Evolutionary conservation across 1,140 invertebrate genomes (phyloP).

Genomic region (Papilio polytes): DNA sequence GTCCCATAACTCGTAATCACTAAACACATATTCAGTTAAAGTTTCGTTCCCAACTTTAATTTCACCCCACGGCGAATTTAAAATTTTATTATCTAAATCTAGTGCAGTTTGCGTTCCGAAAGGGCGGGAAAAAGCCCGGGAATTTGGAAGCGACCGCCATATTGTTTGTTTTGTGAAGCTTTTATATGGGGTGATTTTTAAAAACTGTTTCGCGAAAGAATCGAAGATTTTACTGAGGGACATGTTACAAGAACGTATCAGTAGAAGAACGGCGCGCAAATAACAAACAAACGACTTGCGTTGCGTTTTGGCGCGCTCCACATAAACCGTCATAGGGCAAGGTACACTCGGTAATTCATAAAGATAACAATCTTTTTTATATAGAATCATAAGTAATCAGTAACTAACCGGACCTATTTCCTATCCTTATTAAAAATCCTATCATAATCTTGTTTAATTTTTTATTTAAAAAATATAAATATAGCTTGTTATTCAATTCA

Average conservation of each 20-base stretch:
- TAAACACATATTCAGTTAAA: slow-evolving; percentile 83
- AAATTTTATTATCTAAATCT: slow-evolving; percentile 63
- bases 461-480: too few relatives aligned
- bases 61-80: slow-evolving; percentile 81
- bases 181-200: slow-evolving; percentile 58
- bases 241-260: slow-evolving; percentile 69
- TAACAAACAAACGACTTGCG: slow-evolving; percentile 51
- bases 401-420: background rate
- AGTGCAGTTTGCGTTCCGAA: slow-evolving; percentile 70
- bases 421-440: background rate
- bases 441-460: too few relatives aligned
- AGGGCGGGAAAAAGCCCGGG: slow-evolving; percentile 48
- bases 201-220: slow-evolving; percentile 67
- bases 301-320: slow-evolving; percentile 64
- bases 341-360: slow-evolving; percentile 59
- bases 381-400: background rate
- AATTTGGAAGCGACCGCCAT: slow-evolving; percentile 38
- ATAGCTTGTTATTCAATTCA: too few relatives aligned
- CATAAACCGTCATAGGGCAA: slow-evolving; percentile 64
- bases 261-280: slow-evolving; percentile 62
- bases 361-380: slow-evolving; percentile 33
- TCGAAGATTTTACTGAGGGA: slow-evolving; percentile 78
- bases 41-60: slow-evolving; percentile 80
- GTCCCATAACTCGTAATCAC: slow-evolving; percentile 78
- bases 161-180: slow-evolving; percentile 55